Conservation (phyloP, 2,888 invertebrate species). For the Eurois occulta region DNA sequence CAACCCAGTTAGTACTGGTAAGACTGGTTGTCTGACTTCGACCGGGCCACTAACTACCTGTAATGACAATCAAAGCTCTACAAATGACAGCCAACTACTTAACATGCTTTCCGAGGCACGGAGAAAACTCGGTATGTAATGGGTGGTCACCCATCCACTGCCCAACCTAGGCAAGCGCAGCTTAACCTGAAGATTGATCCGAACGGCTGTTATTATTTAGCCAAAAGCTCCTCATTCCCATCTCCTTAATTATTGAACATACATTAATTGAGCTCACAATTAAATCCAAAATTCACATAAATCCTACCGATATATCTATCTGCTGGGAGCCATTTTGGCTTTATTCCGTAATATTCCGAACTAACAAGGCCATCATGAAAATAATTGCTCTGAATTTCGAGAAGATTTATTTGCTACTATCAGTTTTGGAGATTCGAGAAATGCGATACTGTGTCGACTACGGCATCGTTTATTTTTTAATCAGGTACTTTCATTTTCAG, state of each 20-base stretch:
- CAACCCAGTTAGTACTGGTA: too few species aligned
- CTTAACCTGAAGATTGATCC: background rate
- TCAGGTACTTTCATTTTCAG: background rate
- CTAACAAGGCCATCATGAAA: background rate
- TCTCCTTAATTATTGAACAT: background rate
- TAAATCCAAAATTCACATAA: background rate
- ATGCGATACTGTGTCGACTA: background rate
- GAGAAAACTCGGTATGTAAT: too few species aligned
- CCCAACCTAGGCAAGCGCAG: background rate
- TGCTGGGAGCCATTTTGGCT: slow-evolving; percentile 7
- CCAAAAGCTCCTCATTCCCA: background rate
- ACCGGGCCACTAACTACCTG: too few species aligned
- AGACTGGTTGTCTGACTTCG: too few species aligned
- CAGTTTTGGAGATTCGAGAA: background rate
- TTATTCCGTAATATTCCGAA: slow-evolving; percentile 11
- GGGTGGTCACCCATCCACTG: background rate
- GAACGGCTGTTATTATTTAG: background rate
- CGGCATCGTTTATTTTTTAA: background rate
- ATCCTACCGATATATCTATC: background rate
- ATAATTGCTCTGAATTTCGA: slow-evolving; percentile 10
- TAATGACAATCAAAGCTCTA: too few species aligned
- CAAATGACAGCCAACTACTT: too few species aligned
- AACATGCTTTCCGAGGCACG: too few species aligned
- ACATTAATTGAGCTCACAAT: background rate
- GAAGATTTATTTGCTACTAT: background rate